These are phyloP conservation scores for Olivierus martensii DNA, from an alignment of 1,140 invertebrate species.

Conservation along the genomic window DNA sequence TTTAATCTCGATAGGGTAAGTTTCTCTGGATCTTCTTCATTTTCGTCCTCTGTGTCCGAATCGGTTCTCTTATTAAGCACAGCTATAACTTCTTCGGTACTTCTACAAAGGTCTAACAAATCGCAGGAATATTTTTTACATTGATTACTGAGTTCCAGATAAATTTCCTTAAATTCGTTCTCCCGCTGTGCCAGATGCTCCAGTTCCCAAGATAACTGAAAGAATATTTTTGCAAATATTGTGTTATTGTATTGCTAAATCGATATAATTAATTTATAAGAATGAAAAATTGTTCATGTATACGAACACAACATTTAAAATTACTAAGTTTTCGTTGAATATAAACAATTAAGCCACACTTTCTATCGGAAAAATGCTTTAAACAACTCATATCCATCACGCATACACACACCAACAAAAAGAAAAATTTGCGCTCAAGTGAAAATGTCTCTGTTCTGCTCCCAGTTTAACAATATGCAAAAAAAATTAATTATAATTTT, in stretches of 20 bases:
- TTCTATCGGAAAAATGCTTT: no score
- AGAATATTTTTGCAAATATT: conserved; percentile 12
- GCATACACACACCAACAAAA: no score
- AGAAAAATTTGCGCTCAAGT: no score
- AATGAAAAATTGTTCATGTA: background rate
- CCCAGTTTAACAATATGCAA: no score
- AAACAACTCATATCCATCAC: no score
- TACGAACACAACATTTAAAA: background rate
- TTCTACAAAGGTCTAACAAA: conserved; percentile 41
- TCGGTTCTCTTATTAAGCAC: conserved; percentile 30
- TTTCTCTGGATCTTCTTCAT: conserved; percentile 35
- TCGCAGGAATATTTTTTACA: conserved; percentile 43
- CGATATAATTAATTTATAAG: background rate
- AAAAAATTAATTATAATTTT: no score
- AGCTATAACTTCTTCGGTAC: conserved; percentile 41
- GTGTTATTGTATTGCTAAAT: background rate
- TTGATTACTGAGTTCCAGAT: conserved; percentile 31
- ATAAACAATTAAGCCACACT: no score
- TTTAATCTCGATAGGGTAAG: conserved; percentile 37
- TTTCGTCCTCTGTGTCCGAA: conserved; percentile 16
- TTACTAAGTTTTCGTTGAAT: no score
- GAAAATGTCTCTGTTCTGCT: no score
- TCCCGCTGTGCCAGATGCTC: conserved; percentile 37
- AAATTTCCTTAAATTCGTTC: conserved; percentile 42
- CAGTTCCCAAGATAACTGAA: conserved; percentile 42